phyloP scores from a whole-genome alignment of 2,888 invertebrate species.

The Rapana venosa region DNA sequence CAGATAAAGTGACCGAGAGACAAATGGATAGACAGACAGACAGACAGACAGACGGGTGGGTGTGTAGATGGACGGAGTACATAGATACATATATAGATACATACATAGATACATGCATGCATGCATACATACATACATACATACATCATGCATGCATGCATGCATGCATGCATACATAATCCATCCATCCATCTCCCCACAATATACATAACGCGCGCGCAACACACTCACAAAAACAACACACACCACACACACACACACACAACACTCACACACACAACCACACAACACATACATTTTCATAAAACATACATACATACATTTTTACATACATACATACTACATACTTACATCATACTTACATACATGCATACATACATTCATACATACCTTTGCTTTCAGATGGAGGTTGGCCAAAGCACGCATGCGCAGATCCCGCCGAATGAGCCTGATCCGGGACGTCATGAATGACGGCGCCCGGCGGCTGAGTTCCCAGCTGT shows the following conservation, averaged over 20 bases:
- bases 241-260: not conserved
- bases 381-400: not conserved
- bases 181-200: too few relatives aligned
- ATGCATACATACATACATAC: not conserved
- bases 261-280: not conserved
- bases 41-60: too few relatives aligned
- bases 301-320: too few relatives aligned
- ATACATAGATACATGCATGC: conserved; percentile 2
- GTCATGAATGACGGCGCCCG: conserved; percentile 46
- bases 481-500: conserved; percentile 44
- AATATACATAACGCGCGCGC: too few relatives aligned
- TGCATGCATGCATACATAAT: not conserved
- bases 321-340: too few relatives aligned
- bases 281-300: not conserved
- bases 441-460: conserved; percentile 41
- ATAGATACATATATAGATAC: not conserved
- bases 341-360: not conserved
- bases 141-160: not conserved
- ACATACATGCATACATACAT: not conserved
- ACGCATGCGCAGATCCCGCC: conserved; percentile 45
- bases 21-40: too few relatives aligned
- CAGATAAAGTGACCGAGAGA: too few relatives aligned
- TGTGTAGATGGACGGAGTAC: too few relatives aligned
- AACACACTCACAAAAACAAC: too few relatives aligned
- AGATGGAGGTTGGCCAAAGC: conserved; percentile 44